Percentiles rank a stretch among this genome's conserved stretches.
Conservation (phyloP, 2,113 vertebrate species). For the Ptychochromis oligacanthus region DNA sequence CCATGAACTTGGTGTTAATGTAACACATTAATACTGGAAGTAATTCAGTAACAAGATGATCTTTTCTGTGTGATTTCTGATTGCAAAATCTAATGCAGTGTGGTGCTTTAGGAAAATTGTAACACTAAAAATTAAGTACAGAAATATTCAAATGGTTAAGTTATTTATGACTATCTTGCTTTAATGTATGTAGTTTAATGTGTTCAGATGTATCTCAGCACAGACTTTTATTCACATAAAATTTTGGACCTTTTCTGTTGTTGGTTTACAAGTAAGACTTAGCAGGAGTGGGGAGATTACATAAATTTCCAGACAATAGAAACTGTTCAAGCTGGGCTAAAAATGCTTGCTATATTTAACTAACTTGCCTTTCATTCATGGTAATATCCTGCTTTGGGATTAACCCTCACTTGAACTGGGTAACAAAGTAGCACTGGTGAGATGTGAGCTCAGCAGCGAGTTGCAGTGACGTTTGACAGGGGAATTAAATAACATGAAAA, state of each 20-base stretch:
- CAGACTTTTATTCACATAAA: neutral
- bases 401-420: slow-evolving; percentile 58
- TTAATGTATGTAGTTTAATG: neutral
- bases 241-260: neutral
- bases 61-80: neutral
- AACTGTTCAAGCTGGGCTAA: slow-evolving; percentile 50
- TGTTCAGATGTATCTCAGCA: neutral
- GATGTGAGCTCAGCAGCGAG: slow-evolving; percentile 39
- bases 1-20: neutral
- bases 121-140: no score
- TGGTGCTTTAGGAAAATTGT: neutral
- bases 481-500: slow-evolving; percentile 13
- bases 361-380: slow-evolving; percentile 47
- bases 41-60: fast-evolving
- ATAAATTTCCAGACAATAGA: slow-evolving; percentile 63
- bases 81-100: neutral
- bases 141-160: neutral
- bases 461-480: slow-evolving; percentile 22
- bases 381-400: slow-evolving; percentile 65
- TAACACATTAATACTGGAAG: neutral
- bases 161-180: fast-evolving
- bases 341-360: slow-evolving; percentile 74
- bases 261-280: slow-evolving; percentile 24
- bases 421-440: slow-evolving; percentile 8
- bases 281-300: slow-evolving; percentile 37